Evolutionary conservation across 2,113 vertebrate genomes (phyloP).

Genomic region (Bujurquina vittata): DNA sequence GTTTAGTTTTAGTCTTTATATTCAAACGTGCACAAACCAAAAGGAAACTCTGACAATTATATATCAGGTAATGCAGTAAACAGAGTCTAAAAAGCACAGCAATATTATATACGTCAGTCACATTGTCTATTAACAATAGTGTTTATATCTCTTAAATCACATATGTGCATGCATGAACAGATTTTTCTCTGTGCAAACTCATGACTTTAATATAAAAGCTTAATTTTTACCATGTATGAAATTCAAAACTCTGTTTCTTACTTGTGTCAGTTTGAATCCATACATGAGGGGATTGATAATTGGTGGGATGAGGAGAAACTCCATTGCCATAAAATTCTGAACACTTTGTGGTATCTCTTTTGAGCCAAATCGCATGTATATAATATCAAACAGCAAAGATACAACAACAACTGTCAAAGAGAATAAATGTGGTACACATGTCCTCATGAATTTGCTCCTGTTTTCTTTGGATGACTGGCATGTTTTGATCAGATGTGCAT

Average conservation of each 20-base stretch:
- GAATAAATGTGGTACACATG: slow-evolving; percentile 28
- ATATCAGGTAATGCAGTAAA: not conserved
- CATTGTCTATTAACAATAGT: too few species aligned
- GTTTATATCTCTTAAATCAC: not conserved
- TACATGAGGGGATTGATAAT: not conserved
- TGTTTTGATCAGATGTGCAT: not conserved
- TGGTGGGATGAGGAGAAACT: too few species aligned
- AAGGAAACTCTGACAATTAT: not conserved
- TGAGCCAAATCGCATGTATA: too few species aligned
- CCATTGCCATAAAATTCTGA: too few species aligned
- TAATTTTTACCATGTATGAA: not conserved
- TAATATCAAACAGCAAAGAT: too few species aligned
- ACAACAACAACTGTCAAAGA: not conserved
- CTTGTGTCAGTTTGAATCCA: not conserved
- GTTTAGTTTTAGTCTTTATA: too few species aligned
- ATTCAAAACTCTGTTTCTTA: too few species aligned
- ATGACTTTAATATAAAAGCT: not conserved
- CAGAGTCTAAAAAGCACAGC: not conserved
- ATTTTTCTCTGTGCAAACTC: not conserved
- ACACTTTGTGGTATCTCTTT: too few species aligned
- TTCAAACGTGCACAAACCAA: too few species aligned
- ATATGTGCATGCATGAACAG: not conserved
- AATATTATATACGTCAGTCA: too few species aligned
- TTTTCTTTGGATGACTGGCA: not conserved
- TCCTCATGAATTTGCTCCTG: slow-evolving; percentile 16